Percentiles rank a stretch among this genome's conserved stretches.
Conservation (phyloP, 2,888 invertebrate species). For the Spisula subtruncata region DNA sequence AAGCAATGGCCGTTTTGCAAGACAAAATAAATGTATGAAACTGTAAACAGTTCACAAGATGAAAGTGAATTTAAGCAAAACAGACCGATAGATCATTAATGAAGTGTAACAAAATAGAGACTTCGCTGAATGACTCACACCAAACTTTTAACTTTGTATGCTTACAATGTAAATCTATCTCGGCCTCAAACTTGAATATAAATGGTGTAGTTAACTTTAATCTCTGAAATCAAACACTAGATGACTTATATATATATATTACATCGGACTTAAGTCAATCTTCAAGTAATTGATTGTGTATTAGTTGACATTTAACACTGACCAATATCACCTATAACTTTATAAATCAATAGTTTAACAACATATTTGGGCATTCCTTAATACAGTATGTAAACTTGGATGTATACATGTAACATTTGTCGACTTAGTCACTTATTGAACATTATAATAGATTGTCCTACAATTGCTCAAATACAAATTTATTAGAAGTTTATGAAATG, state of each 20-base stretch:
- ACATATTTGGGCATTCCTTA: background rate
- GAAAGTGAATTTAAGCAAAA: background rate
- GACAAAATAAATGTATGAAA: too few relatives aligned
- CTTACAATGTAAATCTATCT: background rate
- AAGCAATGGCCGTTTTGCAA: too few relatives aligned
- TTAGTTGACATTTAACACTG: conserved; percentile 1
- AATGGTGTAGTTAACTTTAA: background rate
- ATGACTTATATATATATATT: conserved; percentile 6
- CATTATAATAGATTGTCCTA: too few relatives aligned
- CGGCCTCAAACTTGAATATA: conserved; percentile 14
- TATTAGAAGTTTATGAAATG: too few relatives aligned
- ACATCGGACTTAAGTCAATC: conserved; percentile 15
- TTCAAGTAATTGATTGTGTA: conserved; percentile 1
- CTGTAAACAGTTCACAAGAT: background rate
- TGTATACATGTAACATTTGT: too few relatives aligned
- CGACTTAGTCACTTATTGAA: too few relatives aligned
- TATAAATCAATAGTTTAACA: conserved; percentile 14
- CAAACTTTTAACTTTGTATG: background rate
- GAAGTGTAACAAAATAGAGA: background rate
- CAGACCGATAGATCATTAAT: conserved; percentile 3
- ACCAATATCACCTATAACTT: background rate
- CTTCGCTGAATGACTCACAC: conserved; percentile 1
- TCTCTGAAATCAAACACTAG: conserved; percentile 7
- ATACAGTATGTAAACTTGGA: conserved; percentile 8
- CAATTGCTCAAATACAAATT: too few relatives aligned